Evolutionary conservation across 2,113 vertebrate genomes (phyloP), one percentile per base, ranked within the genome.

Genomic region (Sinocyclocheilus grahami): DNA sequence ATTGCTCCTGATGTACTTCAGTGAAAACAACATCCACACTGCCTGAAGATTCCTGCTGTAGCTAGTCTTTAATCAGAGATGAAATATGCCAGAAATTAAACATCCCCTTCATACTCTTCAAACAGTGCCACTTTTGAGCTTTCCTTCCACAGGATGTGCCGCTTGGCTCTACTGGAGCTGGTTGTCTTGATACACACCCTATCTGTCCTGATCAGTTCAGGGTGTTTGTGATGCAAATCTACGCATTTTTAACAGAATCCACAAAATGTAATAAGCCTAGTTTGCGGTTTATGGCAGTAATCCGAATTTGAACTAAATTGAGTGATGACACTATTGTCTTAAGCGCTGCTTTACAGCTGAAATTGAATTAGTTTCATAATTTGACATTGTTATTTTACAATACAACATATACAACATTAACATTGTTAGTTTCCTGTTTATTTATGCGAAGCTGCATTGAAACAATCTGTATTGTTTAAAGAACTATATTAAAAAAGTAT

Each of bases 81-180:
- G 11, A 75, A 75, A 75, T 76, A 76, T 48, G 12, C 72, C 12
- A n/a, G 42, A 46, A 48, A 76, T 51, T 76, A 76, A 51, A n/a
- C 74, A 46, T 16, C 12, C 72, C 74, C 42, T 76, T 51, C 42
- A 76, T 14, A 6, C 12, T 24, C 39, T 75, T 76, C n/a, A 76
- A 76, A 51, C 74, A 76, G 74, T 27, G 74, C 42, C 72, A 75
- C 42, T 14, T 76, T 76, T 51, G 72, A 76, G 22, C 42, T 51
- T 76, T 16, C 13, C n/a, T 27, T 3, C n/a, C n/a, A n/a, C n/a
- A n/a, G n/a, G n/a, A n/a, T 42, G 20, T 74, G 39, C 20, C 0
- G 10, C 16, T 37, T 20, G 30, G 30, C 37, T n/a, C 37, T 39
- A 39, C 69, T 72, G 69, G 37, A 42, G 20, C 69, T 5, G 69